Evolutionary conservation across 2,888 invertebrate species (phyloP).

Genomic region (Drosophila colorata): DNA sequence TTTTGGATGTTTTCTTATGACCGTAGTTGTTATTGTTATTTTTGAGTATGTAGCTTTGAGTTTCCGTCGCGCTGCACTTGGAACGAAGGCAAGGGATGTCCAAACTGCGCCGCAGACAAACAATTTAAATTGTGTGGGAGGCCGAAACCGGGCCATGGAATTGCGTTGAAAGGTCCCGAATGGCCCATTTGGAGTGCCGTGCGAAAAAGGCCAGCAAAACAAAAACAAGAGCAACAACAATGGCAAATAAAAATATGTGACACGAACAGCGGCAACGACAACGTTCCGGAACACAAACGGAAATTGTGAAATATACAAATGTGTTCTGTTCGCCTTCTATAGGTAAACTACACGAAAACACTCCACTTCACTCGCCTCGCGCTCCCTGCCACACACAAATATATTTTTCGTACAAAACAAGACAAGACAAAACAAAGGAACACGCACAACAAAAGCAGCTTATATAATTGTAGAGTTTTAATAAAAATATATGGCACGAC

Average conservation of each 20-base stretch:
- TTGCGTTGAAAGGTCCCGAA: slow-evolving; percentile 79
- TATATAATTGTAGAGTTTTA: slow-evolving; percentile 68
- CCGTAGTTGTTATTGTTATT: slow-evolving; percentile 11
- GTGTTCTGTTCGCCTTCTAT: slow-evolving; percentile 71
- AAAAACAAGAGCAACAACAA: slow-evolving; percentile 36
- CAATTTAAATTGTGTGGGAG: slow-evolving; percentile 71
- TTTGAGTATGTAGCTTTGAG: slow-evolving; percentile 31
- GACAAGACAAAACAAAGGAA: slow-evolving; percentile 32
- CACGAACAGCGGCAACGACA: slow-evolving; percentile 71
- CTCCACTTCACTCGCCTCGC: slow-evolving; percentile 1
- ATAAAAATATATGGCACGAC: slow-evolving; percentile 65
- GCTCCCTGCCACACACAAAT: neutral
- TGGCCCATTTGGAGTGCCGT: slow-evolving; percentile 65
- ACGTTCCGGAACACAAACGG: slow-evolving; percentile 77
- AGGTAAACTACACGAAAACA: slow-evolving; percentile 68
- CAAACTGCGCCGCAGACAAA: slow-evolving; percentile 65
- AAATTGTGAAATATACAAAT: slow-evolving; percentile 80
- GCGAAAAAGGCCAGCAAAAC: slow-evolving; percentile 66
- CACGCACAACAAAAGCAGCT: slow-evolving; percentile 49
- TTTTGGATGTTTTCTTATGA: slow-evolving; percentile 14
- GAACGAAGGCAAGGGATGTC: slow-evolving; percentile 40
- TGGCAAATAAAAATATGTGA: slow-evolving; percentile 69
- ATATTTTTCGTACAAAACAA: slow-evolving; percentile 16
- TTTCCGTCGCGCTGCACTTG: slow-evolving; percentile 67
- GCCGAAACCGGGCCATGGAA: slow-evolving; percentile 50